These are phyloP conservation scores for Aphis gossypii DNA, from an alignment of 1,140 invertebrate genomes.

Conservation along the genomic window DNA sequence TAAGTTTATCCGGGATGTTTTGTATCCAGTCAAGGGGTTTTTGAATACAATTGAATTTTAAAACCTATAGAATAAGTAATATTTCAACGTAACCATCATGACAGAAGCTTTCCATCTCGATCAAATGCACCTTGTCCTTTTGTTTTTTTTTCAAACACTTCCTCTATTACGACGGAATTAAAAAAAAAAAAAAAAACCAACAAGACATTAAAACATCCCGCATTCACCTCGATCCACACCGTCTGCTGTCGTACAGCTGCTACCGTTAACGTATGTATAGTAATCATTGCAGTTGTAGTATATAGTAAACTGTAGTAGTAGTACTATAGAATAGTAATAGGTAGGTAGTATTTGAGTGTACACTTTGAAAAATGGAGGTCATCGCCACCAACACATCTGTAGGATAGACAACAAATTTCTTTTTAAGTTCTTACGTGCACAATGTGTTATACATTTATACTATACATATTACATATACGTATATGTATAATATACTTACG, in stretches of 20 bases:
- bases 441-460: not conserved
- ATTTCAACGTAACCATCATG: not conserved
- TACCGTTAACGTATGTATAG: conserved; percentile 26
- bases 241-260: conserved; percentile 48
- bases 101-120: conserved; percentile 56
- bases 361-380: conserved; percentile 28
- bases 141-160: conserved; percentile 48
- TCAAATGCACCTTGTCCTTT: conserved; percentile 54
- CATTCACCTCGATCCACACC: conserved; percentile 47
- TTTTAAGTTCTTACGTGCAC: conserved; percentile 43
- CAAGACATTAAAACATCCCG: conserved; percentile 58
- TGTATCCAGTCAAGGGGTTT: conserved; percentile 25
- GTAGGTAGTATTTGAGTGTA: conserved; percentile 16
- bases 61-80: conserved; percentile 44
- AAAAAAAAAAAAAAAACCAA: conserved; percentile 51
- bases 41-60: conserved; percentile 41
- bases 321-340: conserved; percentile 16
- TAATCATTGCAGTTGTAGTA: conserved; percentile 4
- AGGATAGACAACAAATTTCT: conserved; percentile 40
- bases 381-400: conserved; percentile 27
- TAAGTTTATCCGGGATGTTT: conserved; percentile 24
- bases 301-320: conserved; percentile 16
- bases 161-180: conserved; percentile 44
- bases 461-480: not conserved
- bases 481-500: not conserved